Base-by-base conservation (phyloP, 2,113 vertebrate species). In the Caretta caretta region DNA sequence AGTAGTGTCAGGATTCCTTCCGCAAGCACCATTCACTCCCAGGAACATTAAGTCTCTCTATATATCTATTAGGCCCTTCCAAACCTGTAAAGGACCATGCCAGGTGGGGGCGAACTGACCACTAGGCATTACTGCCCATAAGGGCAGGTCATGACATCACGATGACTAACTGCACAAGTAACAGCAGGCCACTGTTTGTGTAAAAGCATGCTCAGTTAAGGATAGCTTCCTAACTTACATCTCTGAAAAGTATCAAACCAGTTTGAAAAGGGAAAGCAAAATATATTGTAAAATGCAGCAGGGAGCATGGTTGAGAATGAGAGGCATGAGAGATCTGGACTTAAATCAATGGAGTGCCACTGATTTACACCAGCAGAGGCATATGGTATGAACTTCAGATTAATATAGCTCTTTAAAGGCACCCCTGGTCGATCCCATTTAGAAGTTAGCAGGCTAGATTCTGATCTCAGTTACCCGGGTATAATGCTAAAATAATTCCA, bases 351-450 rank as follows among this genome's bases (percentile, higher is more conserved):
- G 19, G 48, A 59, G 8, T 50, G 65, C 86, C 76, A 85, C 75
- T 53, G 59, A 72, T 48, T 75, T 50, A 46, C 76, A 69, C 53
- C 86, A 92, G 65, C 84, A 84, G 80, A n/a, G 42, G 31, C 31
- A 4, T 13, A 6, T 27, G 46, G 12, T 27, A 46, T 78, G 42
- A 48, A 27, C 25, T 78, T 27, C 75, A 78, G 42, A 48, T 29
- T 46, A 78, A 76, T 25, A 46, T 27, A 48, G 75, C 7, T 46
- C 42, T 46, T 78, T 25, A 25, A 27, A 14, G 12, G 11, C 46
- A 46, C 6, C 3, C 7, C 91, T 85, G 57, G 90, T 80, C 88
- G 0, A 0, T 3, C 19, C 19, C n/a, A 72, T 38, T 72, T 19
- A 79, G 19, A 9, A 8, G 81, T 48, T 16, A 5, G 80, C 57